Percentiles rank a stretch among this genome's conserved stretches.
phyloP scores from a whole-genome alignment of 2,797 vertebrate species.

The Gallirallus australis region DNA sequence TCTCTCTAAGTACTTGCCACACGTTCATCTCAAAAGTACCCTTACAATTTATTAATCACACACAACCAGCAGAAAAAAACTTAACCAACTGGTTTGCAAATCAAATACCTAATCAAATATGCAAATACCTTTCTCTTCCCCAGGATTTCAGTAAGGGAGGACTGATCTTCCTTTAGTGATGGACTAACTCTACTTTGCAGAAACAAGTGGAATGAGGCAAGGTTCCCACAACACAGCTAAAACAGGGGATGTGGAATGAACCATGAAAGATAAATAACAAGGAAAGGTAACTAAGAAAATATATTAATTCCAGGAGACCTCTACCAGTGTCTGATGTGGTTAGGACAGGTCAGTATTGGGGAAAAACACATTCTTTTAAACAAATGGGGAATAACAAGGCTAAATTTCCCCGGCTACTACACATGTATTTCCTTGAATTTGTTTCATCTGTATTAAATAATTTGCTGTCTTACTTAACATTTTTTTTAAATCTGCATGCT shows the following conservation, averaged over 20 bases:
- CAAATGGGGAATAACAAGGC: neutral
- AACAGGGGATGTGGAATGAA: neutral
- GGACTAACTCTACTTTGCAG: neutral
- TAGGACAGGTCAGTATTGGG: neutral
- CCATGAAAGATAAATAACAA: neutral
- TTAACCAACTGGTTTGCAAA: neutral
- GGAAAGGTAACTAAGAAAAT: neutral
- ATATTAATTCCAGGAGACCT: neutral
- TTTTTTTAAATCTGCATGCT: neutral
- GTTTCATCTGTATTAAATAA: neutral
- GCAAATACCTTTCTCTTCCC: neutral
- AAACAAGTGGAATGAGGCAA: neutral
- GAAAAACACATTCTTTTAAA: neutral
- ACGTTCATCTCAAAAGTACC: neutral
- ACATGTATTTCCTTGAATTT: neutral
- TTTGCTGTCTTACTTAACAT: neutral
- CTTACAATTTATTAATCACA: neutral
- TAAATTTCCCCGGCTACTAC: neutral
- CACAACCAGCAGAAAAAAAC: neutral
- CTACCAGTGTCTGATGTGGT: neutral
- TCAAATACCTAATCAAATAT: neutral
- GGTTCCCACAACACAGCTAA: neutral
- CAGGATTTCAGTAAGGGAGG: neutral
- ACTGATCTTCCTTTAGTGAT: neutral
- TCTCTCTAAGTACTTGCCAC: neutral